A percentile compares a stretch with the other conserved stretches of the same genome.
Evolutionary conservation across 2,888 invertebrate species (phyloP).

Genomic region (Saturnia japonica): DNA sequence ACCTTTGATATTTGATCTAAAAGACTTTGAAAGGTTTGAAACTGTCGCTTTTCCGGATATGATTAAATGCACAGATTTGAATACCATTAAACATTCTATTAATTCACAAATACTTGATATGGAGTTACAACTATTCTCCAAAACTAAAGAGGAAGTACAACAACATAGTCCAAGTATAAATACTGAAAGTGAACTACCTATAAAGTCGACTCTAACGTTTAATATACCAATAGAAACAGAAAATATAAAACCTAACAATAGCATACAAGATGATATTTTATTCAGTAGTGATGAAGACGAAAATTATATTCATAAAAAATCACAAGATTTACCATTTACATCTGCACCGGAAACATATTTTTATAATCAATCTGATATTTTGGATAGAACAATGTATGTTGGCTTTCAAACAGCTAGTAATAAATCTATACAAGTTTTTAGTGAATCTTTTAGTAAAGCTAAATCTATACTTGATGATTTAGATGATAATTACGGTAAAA

Average conservation of each 20-base stretch:
- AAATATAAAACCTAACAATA: neutral
- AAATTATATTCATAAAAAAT: constrained; percentile 41
- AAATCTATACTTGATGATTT: constrained; percentile 49
- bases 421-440: constrained; percentile 61
- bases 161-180: constrained; percentile 1
- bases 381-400: constrained; percentile 66
- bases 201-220: neutral
- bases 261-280: constrained; percentile 59
- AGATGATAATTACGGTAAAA: constrained; percentile 26
- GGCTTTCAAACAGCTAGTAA: constrained; percentile 74
- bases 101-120: constrained; percentile 60
- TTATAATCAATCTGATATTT: constrained; percentile 45
- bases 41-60: constrained; percentile 53
- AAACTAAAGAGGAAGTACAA: constrained; percentile 16
- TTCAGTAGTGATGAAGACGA: constrained; percentile 76
- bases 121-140: constrained; percentile 42
- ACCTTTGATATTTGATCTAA: constrained; percentile 53
- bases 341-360: constrained; percentile 61
- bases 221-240: constrained; percentile 1
- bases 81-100: constrained; percentile 52
- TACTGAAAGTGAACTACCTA: neutral
- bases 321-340: constrained; percentile 60
- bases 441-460: constrained; percentile 61
- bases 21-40: constrained; percentile 68
- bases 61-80: constrained; percentile 42